Percentiles rank a stretch among this genome's conserved stretches.
Evolutionary conservation across 2,113 vertebrate genomes (phyloP).

Genomic region (Myxocyprinus asiaticus): DNA sequence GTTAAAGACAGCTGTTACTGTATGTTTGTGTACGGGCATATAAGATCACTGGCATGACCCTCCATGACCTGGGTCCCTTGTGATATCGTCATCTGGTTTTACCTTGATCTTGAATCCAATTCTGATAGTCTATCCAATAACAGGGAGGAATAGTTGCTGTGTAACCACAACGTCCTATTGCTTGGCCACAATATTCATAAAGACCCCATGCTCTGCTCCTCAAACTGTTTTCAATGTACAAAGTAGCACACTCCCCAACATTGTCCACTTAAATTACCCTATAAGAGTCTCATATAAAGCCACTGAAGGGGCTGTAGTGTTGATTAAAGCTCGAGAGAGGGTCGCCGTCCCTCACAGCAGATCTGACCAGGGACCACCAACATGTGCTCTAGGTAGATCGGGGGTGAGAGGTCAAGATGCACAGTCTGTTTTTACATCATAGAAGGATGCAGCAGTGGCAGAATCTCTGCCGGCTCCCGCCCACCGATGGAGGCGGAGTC

Average conservation of each 20-base stretch:
- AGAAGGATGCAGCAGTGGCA: conserved; percentile 98
- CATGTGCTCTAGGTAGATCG: conserved; percentile 55
- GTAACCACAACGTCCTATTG: too few species aligned
- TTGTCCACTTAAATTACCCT: conserved; percentile 1
- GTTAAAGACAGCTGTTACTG: not conserved
- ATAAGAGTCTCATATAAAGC: not conserved
- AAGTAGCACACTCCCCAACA: conserved; percentile 1
- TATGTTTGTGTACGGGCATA: not conserved
- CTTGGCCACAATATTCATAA: not conserved
- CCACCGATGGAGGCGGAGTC: conserved; percentile 96
- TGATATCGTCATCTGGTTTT: conserved; percentile 2
- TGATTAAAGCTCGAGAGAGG: conserved; percentile 28
- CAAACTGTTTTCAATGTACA: not conserved
- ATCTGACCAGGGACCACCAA: conserved; percentile 52
- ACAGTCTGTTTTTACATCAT: conserved; percentile 79
- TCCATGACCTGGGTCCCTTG: not conserved
- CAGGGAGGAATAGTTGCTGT: too few species aligned
- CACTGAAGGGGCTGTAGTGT: conserved; percentile 30
- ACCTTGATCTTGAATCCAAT: not conserved
- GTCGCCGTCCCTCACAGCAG: conserved; percentile 20
- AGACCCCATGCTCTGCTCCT: not conserved
- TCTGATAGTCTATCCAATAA: not conserved
- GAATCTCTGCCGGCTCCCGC: conserved; percentile 95
- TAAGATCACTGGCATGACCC: not conserved
- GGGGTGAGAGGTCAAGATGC: conserved; percentile 49